These are phyloP conservation scores for Crocallis elinguaria DNA, from an alignment of 2,888 invertebrate genomes.

Conservation along the genomic window DNA sequence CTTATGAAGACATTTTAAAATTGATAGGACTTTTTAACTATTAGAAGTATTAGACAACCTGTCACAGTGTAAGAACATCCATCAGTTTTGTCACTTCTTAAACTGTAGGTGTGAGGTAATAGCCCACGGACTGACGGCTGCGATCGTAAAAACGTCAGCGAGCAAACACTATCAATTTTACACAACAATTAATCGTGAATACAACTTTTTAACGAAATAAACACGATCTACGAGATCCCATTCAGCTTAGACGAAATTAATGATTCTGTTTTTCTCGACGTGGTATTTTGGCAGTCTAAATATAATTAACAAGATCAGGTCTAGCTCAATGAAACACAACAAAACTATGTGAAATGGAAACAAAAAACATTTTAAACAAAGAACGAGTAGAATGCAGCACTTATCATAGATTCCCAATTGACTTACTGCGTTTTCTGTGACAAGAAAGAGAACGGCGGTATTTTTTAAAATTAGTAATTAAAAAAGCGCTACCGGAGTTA, in stretches of 20 bases:
- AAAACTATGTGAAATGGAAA: slow-evolving; percentile 5
- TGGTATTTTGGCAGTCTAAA: slow-evolving; percentile 6
- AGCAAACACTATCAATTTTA: slow-evolving; percentile 34
- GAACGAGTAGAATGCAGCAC: no score
- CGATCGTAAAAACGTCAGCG: slow-evolving; percentile 38
- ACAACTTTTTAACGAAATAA: slow-evolving; percentile 25
- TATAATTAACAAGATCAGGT: slow-evolving; percentile 1
- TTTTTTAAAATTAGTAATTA: slow-evolving; percentile 18
- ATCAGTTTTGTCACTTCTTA: slow-evolving; percentile 27
- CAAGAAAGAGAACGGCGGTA: slow-evolving; percentile 14
- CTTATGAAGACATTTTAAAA: no score
- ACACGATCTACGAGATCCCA: slow-evolving; percentile 22
- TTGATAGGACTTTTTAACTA: slow-evolving; percentile 1
- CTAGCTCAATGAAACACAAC: neutral
- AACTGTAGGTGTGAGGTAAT: slow-evolving; percentile 26
- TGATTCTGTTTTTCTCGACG: slow-evolving; percentile 16
- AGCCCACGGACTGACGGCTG: slow-evolving; percentile 25
- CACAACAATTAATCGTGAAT: slow-evolving; percentile 34
- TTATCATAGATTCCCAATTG: no score
- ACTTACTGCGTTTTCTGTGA: slow-evolving; percentile 13
- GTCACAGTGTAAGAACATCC: slow-evolving; percentile 26
- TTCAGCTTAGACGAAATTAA: slow-evolving; percentile 24
- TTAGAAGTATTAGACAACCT: slow-evolving; percentile 17
- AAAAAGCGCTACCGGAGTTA: slow-evolving; percentile 24
- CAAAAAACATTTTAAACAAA: no score